A percentile compares a stretch with the other conserved stretches of the same genome.
These are phyloP conservation scores for Acleris cristana DNA, from an alignment of 2,888 invertebrate genomes.

Conservation along the genomic window DNA sequence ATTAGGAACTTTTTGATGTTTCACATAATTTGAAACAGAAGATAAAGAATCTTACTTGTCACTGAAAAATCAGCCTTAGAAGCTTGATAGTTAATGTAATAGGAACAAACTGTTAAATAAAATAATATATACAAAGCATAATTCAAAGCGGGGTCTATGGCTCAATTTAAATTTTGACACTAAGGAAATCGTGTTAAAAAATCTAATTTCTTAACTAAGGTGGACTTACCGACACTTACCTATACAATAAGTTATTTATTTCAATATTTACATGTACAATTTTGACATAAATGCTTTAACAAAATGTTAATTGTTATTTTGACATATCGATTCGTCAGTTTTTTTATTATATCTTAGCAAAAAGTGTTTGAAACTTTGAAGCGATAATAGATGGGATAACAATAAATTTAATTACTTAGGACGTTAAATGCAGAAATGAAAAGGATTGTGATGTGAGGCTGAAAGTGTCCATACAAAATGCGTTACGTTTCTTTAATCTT, in stretches of 20 bases:
- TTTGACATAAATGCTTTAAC: slow-evolving; percentile 27
- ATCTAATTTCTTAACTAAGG: slow-evolving; percentile 37
- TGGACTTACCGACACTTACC: slow-evolving; percentile 33
- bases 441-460: too few species aligned
- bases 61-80: slow-evolving; percentile 16
- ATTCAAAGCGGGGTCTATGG: slow-evolving; percentile 20
- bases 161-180: slow-evolving; percentile 25
- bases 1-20: neutral
- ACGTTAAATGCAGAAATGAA: too few species aligned
- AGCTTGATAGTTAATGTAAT: slow-evolving; percentile 11
- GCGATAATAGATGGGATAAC: too few species aligned
- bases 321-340: neutral
- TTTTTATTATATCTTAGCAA: neutral
- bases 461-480: too few species aligned
- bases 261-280: slow-evolving; percentile 37
- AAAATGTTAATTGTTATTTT: neutral
- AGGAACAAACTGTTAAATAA: slow-evolving; percentile 28
- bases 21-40: neutral
- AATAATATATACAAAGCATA: slow-evolving; percentile 10
- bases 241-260: slow-evolving; percentile 35
- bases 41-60: neutral
- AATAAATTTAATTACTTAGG: too few species aligned
- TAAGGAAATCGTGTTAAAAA: slow-evolving; percentile 33
- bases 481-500: too few species aligned
- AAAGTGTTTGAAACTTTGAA: too few species aligned